Evolutionary conservation across 2,888 invertebrate species (phyloP).

Genomic region (Netelia virgata): DNA sequence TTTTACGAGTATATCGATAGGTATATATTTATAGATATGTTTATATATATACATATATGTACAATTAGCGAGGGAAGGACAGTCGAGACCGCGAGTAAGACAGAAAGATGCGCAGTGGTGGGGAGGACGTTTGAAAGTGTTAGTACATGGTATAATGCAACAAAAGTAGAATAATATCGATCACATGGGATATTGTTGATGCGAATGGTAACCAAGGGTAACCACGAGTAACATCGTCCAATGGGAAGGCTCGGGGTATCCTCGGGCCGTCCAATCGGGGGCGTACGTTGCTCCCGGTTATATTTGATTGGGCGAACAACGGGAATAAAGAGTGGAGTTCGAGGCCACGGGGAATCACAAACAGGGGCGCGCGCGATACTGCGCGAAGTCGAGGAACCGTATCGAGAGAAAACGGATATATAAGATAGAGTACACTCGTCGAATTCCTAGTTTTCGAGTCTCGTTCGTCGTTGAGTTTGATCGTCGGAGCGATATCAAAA

Average conservation of each 20-base stretch:
- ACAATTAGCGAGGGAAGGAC: background rate
- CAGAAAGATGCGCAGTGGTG: conserved; percentile 60
- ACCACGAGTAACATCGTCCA: conserved; percentile 80
- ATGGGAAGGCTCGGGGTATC: conserved; percentile 82
- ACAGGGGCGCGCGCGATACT: conserved; percentile 77
- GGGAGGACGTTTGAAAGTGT: conserved; percentile 35
- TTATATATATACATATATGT: background rate
- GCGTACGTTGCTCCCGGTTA: conserved; percentile 78
- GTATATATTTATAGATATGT: background rate
- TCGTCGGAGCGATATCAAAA: conserved; percentile 12
- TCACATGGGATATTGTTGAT: conserved; percentile 82
- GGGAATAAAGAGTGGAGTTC: conserved; percentile 83
- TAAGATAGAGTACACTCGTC: background rate
- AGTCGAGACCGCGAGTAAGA: conserved; percentile 4
- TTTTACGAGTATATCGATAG: background rate
- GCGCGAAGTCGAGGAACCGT: conserved; percentile 78
- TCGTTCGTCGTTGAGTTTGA: background rate
- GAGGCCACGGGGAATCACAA: conserved; percentile 80
- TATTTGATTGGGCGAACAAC: conserved; percentile 82
- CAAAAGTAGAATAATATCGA: conserved; percentile 81
- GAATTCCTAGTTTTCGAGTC: background rate
- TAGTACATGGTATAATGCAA: conserved; percentile 57
- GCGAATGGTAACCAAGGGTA: conserved; percentile 83
- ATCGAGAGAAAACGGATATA: conserved; percentile 6
- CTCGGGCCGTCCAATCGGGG: conserved; percentile 79